phyloP scores from a whole-genome alignment of 1,140 invertebrate species.

The Lithobius niger region DNA sequence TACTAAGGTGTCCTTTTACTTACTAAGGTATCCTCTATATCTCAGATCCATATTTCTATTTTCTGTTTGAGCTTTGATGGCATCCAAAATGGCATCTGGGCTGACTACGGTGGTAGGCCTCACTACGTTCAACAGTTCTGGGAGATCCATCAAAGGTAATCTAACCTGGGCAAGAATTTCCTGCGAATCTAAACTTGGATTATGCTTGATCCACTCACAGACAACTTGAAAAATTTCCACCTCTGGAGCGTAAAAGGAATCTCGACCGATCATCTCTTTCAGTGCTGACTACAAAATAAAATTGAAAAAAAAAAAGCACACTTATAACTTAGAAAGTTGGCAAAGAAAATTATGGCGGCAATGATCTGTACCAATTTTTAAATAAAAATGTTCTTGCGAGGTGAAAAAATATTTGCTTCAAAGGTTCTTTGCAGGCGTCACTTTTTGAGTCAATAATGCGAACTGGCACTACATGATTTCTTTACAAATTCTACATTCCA shows the following conservation, averaged over 20 bases:
- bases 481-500: too few relatives aligned
- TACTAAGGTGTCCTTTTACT: constrained; percentile 24
- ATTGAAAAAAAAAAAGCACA: constrained; percentile 1
- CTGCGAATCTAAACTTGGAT: constrained; percentile 46
- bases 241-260: constrained; percentile 92
- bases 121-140: constrained; percentile 75
- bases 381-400: too few relatives aligned
- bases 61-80: constrained; percentile 69
- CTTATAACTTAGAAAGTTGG: too few relatives aligned
- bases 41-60: constrained; percentile 58
- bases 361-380: too few relatives aligned
- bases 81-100: constrained; percentile 83
- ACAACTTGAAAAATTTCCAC: constrained; percentile 88
- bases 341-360: too few relatives aligned
- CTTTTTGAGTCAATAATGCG: too few relatives aligned
- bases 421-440: too few relatives aligned
- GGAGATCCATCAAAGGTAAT: constrained; percentile 70
- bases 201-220: constrained; percentile 62
- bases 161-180: constrained; percentile 44
- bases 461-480: too few relatives aligned
- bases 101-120: constrained; percentile 69
- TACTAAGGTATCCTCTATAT: constrained; percentile 59
- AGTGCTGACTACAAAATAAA: constrained; percentile 46
- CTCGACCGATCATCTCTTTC: constrained; percentile 68
- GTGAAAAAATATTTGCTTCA: too few relatives aligned